These are phyloP conservation scores for Hydrotaea cyrtoneurina DNA, from an alignment of 2,888 invertebrate genomes.

Conservation along the genomic window DNA sequence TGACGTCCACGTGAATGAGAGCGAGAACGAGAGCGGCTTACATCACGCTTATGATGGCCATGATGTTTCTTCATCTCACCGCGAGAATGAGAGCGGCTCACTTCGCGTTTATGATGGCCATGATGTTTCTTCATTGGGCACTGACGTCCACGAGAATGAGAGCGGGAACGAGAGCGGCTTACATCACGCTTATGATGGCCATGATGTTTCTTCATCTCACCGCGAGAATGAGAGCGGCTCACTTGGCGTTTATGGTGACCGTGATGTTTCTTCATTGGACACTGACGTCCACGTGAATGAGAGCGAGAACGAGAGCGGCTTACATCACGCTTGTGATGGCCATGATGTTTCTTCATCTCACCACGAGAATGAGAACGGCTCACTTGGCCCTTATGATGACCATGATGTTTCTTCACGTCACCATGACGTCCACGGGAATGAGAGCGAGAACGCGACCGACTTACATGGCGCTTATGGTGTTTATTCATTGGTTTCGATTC, in stretches of 20 bases:
- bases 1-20: conserved; percentile 27
- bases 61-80: conserved; percentile 10
- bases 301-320: conserved; percentile 46
- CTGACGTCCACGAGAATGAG: conserved; percentile 27
- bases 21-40: conserved; percentile 20
- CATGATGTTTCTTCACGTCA: conserved; percentile 20
- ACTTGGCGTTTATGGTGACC: conserved; percentile 33
- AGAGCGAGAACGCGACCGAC: conserved; percentile 47
- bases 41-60: conserved; percentile 28
- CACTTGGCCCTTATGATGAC: neutral
- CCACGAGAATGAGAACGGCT: conserved; percentile 33
- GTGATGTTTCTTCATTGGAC: conserved; percentile 11
- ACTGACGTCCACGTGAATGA: conserved; percentile 4
- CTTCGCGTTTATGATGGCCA: neutral
- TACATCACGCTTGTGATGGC: neutral
- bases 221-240: conserved; percentile 43
- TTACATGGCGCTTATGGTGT: conserved; percentile 22
- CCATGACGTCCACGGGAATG: conserved; percentile 27
- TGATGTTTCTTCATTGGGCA: conserved; percentile 1
- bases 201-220: conserved; percentile 6
- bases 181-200: conserved; percentile 27
- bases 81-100: conserved; percentile 33
- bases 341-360: conserved; percentile 14
- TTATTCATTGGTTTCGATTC: conserved; percentile 16
- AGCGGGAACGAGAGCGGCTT: conserved; percentile 46